Conservation (phyloP, 2,888 invertebrate species). For the Odontocolon sp. region DNA sequence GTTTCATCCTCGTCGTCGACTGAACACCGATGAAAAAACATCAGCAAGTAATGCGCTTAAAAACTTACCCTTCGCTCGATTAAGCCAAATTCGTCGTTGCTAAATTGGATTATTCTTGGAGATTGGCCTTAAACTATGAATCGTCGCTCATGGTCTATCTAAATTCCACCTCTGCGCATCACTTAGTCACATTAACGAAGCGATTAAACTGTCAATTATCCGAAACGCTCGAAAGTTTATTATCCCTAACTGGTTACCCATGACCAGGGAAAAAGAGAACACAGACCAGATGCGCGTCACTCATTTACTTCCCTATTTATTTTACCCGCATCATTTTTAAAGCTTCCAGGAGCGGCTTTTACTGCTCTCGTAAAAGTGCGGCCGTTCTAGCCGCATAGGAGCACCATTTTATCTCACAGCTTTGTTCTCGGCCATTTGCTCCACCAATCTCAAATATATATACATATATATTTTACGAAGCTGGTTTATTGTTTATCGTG, state of each 20-base stretch:
- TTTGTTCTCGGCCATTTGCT: slow-evolving; percentile 46
- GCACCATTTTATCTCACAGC: slow-evolving; percentile 39
- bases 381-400: slow-evolving; percentile 42
- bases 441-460: slow-evolving; percentile 29
- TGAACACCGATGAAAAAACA: slow-evolving; percentile 24
- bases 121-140: slow-evolving; percentile 49
- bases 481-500: slow-evolving; percentile 44
- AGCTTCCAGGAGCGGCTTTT: slow-evolving; percentile 66
- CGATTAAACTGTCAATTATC: slow-evolving; percentile 56
- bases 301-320: slow-evolving; percentile 33
- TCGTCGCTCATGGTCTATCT: slow-evolving; percentile 6
- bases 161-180: slow-evolving; percentile 22
- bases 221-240: slow-evolving; percentile 50
- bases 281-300: slow-evolving; percentile 6
- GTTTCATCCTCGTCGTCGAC: slow-evolving; percentile 27
- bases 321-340: slow-evolving; percentile 66
- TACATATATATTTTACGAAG: neutral
- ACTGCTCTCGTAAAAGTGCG: slow-evolving; percentile 69
- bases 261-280: slow-evolving; percentile 2
- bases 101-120: slow-evolving; percentile 56
- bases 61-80: slow-evolving; percentile 53
- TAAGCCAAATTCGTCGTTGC: slow-evolving; percentile 56
- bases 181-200: slow-evolving; percentile 55
- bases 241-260: slow-evolving; percentile 34
- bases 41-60: slow-evolving; percentile 52